Percentiles rank a stretch among this genome's conserved stretches.
These are phyloP conservation scores for Takifugu bimaculatus DNA, from an alignment of 2,113 vertebrate genomes.

Conservation along the genomic window DNA sequence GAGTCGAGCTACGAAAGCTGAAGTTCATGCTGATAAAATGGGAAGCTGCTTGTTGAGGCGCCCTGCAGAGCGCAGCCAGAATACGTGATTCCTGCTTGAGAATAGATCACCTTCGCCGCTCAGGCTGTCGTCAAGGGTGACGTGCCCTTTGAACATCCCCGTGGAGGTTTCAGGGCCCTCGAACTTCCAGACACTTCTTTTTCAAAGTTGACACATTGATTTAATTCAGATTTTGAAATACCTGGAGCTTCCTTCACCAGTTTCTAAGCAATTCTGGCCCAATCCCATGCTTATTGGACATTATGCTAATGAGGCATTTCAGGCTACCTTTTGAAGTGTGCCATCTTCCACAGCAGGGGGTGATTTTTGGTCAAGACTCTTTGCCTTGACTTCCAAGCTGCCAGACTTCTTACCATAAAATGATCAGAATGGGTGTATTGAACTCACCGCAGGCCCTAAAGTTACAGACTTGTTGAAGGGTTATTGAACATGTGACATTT, in stretches of 20 bases:
- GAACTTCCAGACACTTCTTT: background rate
- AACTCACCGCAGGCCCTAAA: slow-evolving; percentile 17
- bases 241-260: slow-evolving; percentile 21
- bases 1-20: too few relatives aligned
- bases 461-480: slow-evolving; percentile 24
- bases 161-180: background rate
- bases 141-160: slow-evolving; percentile 4
- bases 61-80: slow-evolving; percentile 12
- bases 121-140: slow-evolving; percentile 10
- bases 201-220: slow-evolving; percentile 12
- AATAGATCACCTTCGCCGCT: slow-evolving; percentile 26
- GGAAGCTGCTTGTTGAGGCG: slow-evolving; percentile 35
- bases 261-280: slow-evolving; percentile 40
- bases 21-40: slow-evolving; percentile 12
- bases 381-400: slow-evolving; percentile 18
- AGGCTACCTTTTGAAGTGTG: slow-evolving; percentile 59
- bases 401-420: slow-evolving; percentile 30
- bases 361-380: slow-evolving; percentile 63
- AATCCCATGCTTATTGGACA: slow-evolving; percentile 33
- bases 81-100: slow-evolving; percentile 17
- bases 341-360: slow-evolving; percentile 28
- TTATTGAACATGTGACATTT: slow-evolving; percentile 13
- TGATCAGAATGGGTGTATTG: slow-evolving; percentile 34
- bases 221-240: background rate
- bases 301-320: slow-evolving; percentile 52